Evolutionary conservation across 2,888 invertebrate genomes (phyloP).

Genomic region (Gymnocheta viridis): DNA sequence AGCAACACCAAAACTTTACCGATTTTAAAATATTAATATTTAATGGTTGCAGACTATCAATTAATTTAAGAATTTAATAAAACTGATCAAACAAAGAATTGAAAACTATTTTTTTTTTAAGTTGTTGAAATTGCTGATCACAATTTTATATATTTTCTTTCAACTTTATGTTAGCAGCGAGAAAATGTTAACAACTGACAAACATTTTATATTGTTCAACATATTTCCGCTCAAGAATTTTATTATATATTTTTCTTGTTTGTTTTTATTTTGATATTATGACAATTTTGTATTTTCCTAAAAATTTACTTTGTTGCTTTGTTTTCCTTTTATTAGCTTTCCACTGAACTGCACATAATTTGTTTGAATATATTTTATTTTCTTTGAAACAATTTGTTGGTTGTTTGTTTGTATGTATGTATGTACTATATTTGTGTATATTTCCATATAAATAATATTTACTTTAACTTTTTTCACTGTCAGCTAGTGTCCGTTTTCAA

Average conservation of each 20-base stretch:
- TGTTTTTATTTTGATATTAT: neutral
- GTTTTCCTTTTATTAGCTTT: neutral
- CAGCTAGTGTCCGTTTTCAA: conserved; percentile 26
- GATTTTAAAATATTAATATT: too few species aligned
- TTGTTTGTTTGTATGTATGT: neutral
- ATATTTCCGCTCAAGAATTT: neutral
- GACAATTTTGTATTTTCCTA: neutral
- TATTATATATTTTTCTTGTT: neutral
- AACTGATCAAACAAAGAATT: neutral
- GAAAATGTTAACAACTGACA: neutral
- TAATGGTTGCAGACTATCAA: too few species aligned
- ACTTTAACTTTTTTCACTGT: neutral
- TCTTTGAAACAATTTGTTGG: too few species aligned
- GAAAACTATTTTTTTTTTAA: neutral
- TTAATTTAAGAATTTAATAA: too few species aligned
- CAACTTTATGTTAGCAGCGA: neutral
- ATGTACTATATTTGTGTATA: neutral
- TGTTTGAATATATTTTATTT: neutral
- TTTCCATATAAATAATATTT: conserved; percentile 16
- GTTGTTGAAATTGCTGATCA: neutral
- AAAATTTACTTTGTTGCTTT: neutral
- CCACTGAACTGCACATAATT: conserved; percentile 5
- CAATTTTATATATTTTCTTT: neutral
- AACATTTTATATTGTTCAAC: neutral
- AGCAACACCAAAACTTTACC: too few species aligned